Evolutionary conservation across 2,797 vertebrate species (phyloP).

Genomic region (Sandelia bainsii): DNA sequence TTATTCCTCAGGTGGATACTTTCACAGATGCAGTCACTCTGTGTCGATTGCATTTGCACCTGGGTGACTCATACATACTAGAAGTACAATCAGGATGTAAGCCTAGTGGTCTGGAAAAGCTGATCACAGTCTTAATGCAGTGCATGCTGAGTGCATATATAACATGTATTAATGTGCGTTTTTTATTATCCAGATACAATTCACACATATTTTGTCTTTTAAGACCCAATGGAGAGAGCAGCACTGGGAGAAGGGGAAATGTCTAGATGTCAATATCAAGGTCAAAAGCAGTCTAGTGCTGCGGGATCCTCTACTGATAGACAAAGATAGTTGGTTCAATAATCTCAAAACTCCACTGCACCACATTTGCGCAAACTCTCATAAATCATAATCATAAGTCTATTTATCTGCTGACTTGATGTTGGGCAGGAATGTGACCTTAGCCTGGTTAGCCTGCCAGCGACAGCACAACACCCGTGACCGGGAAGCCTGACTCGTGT

Average conservation of each 20-base stretch:
- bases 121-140: not conserved
- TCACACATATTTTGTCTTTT: constrained; percentile 7
- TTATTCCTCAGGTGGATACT: not conserved
- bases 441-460: constrained; percentile 50
- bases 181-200: not conserved
- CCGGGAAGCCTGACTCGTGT: constrained; percentile 52
- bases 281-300: constrained; percentile 31
- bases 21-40: constrained; percentile 10
- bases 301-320: constrained; percentile 2
- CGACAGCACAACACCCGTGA: constrained; percentile 58
- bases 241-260: not conserved
- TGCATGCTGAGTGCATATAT: not conserved
- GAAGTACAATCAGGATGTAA: constrained; percentile 11
- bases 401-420: constrained; percentile 44
- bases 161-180: not conserved
- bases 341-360: constrained; percentile 13
- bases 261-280: constrained; percentile 32
- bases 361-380: not conserved
- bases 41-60: constrained; percentile 18
- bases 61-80: constrained; percentile 36
- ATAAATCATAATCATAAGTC: constrained; percentile 31
- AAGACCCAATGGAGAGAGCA: constrained; percentile 1
- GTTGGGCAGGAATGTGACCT: constrained; percentile 57
- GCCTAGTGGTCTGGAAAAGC: not conserved
- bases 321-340: not conserved